Evolutionary conservation across 2,888 invertebrate genomes (phyloP).

Genomic region (Chloroclysta siterata): DNA sequence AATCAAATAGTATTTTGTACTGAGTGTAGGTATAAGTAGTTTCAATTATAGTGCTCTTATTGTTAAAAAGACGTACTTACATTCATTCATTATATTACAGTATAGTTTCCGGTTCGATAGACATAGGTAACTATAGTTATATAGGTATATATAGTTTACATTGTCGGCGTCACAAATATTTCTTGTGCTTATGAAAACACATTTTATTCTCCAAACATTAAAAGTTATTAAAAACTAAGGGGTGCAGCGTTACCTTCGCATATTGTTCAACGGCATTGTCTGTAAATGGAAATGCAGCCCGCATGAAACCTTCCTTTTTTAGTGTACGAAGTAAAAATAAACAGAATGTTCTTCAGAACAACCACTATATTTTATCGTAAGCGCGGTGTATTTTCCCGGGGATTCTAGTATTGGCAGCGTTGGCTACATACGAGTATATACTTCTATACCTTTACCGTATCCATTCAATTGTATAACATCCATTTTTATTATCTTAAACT

Average conservation of each 20-base stretch:
- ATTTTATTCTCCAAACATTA: slow-evolving; percentile 48
- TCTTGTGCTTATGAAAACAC: slow-evolving; percentile 51
- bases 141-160: slow-evolving; percentile 26
- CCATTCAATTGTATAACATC: slow-evolving; percentile 6
- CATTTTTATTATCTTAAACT: slow-evolving; percentile 23
- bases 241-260: slow-evolving; percentile 53
- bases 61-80: slow-evolving; percentile 5
- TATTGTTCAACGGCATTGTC: slow-evolving; percentile 41
- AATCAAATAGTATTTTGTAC: slow-evolving; percentile 36
- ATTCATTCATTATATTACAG: slow-evolving; percentile 31
- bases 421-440: slow-evolving; percentile 3
- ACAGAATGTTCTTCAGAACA: slow-evolving; percentile 19
- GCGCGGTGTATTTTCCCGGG: slow-evolving; percentile 26
- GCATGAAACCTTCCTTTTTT: slow-evolving; percentile 34
- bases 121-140: slow-evolving; percentile 34
- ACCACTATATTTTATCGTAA: slow-evolving; percentile 41
- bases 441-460: slow-evolving; percentile 18
- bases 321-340: slow-evolving; percentile 23
- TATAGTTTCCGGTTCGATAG: slow-evolving; percentile 38
- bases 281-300: slow-evolving; percentile 32
- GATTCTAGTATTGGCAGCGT: slow-evolving; percentile 33
- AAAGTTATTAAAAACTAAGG: slow-evolving; percentile 53
- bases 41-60: slow-evolving; percentile 42
- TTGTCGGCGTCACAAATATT: slow-evolving; percentile 49
- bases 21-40: slow-evolving; percentile 39